A percentile compares a stretch with the other conserved stretches of the same genome.
Conservation (phyloP, 1,140 invertebrate genomes). For the Scaptomyza graminum region DNA sequence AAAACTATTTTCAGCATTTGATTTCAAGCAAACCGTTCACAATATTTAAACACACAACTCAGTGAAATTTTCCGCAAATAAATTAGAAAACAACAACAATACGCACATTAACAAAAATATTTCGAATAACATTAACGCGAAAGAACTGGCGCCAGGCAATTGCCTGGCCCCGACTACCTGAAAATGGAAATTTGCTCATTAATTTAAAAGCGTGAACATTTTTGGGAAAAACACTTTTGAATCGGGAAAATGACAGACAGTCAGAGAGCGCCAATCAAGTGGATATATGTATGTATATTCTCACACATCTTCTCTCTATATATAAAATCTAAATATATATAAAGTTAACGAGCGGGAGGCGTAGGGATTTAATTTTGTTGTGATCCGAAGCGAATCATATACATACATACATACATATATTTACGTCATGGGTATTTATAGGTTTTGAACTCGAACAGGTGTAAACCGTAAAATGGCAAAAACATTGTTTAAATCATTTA, state of each 20-base stretch:
- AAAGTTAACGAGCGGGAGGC: slow-evolving; percentile 3
- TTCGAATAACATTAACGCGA: slow-evolving; percentile 74
- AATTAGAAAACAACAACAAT: slow-evolving; percentile 16
- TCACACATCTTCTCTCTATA: neutral
- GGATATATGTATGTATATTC: slow-evolving; percentile 14
- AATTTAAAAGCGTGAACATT: slow-evolving; percentile 66
- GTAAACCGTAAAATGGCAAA: slow-evolving; percentile 75
- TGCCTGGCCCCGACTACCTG: slow-evolving; percentile 51
- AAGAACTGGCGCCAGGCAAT: slow-evolving; percentile 72
- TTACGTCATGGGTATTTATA: slow-evolving; percentile 77
- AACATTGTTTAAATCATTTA: slow-evolving; percentile 81
- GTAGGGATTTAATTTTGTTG: slow-evolving; percentile 21
- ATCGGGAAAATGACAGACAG: slow-evolving; percentile 57
- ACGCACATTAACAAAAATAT: slow-evolving; percentile 56
- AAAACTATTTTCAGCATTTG: slow-evolving; percentile 26
- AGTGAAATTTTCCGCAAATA: slow-evolving; percentile 62
- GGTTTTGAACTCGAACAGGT: slow-evolving; percentile 76
- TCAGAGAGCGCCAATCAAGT: slow-evolving; percentile 15
- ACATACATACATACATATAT: slow-evolving; percentile 42
- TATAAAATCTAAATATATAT: neutral
- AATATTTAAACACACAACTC: slow-evolving; percentile 34
- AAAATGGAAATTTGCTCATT: slow-evolving; percentile 62
- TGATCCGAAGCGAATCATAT: slow-evolving; percentile 46
- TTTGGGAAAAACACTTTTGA: slow-evolving; percentile 56
- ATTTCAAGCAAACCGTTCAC: slow-evolving; percentile 38